These are phyloP conservation scores for Pandemis heparana DNA, from an alignment of 2,888 invertebrate species.

Conservation along the genomic window DNA sequence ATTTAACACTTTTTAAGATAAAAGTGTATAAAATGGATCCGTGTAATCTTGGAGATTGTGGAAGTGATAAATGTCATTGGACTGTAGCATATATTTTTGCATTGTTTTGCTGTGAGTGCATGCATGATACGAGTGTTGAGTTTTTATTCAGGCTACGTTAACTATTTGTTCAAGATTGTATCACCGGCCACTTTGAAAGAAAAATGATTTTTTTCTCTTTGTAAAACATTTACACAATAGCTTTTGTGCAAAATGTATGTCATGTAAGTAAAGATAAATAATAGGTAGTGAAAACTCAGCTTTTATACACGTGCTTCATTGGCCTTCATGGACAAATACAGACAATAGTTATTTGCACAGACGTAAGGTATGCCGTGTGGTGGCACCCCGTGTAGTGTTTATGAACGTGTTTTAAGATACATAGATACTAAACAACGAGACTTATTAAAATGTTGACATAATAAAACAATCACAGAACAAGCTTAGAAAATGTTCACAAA, in stretches of 20 bases:
- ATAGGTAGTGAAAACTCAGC: too few relatives aligned
- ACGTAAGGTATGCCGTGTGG: too few relatives aligned
- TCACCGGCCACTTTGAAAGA: not conserved
- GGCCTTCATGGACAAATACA: too few relatives aligned
- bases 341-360: too few relatives aligned
- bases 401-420: too few relatives aligned
- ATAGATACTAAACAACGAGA: not conserved
- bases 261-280: too few relatives aligned
- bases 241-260: not conserved
- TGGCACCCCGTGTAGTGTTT: too few relatives aligned
- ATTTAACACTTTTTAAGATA: conserved; percentile 7
- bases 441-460: not conserved
- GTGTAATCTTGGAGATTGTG: not conserved
- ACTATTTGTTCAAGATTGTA: not conserved
- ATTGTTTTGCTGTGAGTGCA: not conserved
- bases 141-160: not conserved
- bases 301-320: too few relatives aligned
- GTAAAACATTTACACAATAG: not conserved
- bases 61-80: conserved; percentile 7
- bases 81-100: not conserved
- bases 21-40: conserved; percentile 5
- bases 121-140: not conserved
- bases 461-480: not conserved
- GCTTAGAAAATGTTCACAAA: conserved; percentile 2
- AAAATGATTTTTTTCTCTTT: not conserved